Evolutionary conservation across 2,113 vertebrate genomes (phyloP).

Genomic region (Sclerurus mexicanus): DNA sequence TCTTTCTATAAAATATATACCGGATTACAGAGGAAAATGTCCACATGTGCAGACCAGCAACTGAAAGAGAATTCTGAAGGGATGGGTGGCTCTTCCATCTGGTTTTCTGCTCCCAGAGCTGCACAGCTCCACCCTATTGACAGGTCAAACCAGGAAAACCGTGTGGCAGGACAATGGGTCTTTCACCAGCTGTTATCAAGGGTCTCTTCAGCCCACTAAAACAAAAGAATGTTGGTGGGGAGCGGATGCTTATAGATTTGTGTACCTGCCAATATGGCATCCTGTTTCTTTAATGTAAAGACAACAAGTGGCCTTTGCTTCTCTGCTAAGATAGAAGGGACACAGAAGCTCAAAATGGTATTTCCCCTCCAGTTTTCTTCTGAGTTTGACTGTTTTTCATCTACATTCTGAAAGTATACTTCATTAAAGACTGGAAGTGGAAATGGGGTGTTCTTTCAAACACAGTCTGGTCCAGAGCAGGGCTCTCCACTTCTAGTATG

Average conservation of each 20-base stretch:
- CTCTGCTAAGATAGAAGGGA: background rate
- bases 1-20: background rate
- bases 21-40: background rate
- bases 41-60: background rate
- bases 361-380: background rate
- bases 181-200: background rate
- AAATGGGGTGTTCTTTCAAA: background rate
- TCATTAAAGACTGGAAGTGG: background rate
- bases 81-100: background rate
- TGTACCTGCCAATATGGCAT: background rate
- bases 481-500: background rate
- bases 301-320: background rate
- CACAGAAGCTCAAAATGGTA: background rate
- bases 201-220: constrained; percentile 9
- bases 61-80: background rate
- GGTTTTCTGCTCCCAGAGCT: background rate
- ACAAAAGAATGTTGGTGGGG: background rate
- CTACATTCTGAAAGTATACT: background rate
- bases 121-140: background rate
- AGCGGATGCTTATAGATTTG: background rate
- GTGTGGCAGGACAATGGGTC: background rate
- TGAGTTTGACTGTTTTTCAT: background rate
- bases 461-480: background rate
- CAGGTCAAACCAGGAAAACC: background rate
- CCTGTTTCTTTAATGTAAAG: background rate